Evolutionary conservation across 2,113 vertebrate genomes (phyloP), one percentile per base, ranked within the genome.

Genomic region (Syngnathoides biaculeatus): DNA sequence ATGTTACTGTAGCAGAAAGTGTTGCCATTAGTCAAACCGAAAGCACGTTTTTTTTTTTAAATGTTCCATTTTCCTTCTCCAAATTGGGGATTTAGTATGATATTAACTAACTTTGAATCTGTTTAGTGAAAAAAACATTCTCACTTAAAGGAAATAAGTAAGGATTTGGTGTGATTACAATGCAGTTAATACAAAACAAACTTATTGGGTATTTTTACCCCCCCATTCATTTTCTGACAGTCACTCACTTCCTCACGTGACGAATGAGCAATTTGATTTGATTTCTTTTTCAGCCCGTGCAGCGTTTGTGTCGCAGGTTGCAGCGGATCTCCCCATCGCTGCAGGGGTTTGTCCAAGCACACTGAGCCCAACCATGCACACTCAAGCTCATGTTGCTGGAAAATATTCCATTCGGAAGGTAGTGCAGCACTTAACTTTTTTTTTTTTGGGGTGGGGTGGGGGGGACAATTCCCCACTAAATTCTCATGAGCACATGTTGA

Each of bases 401-500:
- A 61, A 61, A 61, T 22, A 15, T 22, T 42, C 19, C 59, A 22
- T 7, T 61, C 8, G n/a, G 38, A 61, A 22, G 20, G 10, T 61
- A 61, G 40, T 14, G 20, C n/a, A 42, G 38, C 35, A 40, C 30
- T 60, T 38, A 20, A 17, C 30, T 35, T 39, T 35, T 22, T 22
- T 8, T n/a, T 17, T 17, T 22, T 47, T 12, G 24, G 40, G 42
- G 42, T 10, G 42, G 42, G 0, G 8, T 12, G 10, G 42, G 7
- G 42, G 13, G 42, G 13, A 13, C 9, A 13, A 13, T 35, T 24
- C 38, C n/a, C 38, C 17, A 22, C 59, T 61, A 40, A 40, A 61
- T 61, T 61, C 35, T 38, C 55, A 57, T 4, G 30, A 14, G 38
- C 59, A 61, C 59, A 12, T 47, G 24, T 74, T 64, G 67, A 45